Evolutionary conservation across 2,113 vertebrate species (phyloP).

Genomic region (Sardina pilchardus): DNA sequence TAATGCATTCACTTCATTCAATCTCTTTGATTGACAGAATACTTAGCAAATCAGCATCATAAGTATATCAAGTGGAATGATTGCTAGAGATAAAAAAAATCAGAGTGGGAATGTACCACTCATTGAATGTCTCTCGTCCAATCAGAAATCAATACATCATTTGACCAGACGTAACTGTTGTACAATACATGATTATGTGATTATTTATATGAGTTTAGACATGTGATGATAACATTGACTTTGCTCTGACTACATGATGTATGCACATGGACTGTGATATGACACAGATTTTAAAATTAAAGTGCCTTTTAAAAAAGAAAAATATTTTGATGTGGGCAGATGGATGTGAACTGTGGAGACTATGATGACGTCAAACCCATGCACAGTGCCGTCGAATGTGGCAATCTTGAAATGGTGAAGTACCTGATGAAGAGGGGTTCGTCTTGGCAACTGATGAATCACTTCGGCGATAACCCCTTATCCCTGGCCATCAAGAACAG

Average conservation of each 20-base stretch:
- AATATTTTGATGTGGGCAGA: not conserved
- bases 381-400: conserved; percentile 29
- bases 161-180: too few species aligned
- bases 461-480: conserved; percentile 23
- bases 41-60: not conserved
- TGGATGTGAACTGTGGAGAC: conserved; percentile 25
- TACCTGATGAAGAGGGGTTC: conserved; percentile 29
- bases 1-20: not conserved
- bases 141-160: too few species aligned
- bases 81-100: too few species aligned
- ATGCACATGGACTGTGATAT: too few species aligned
- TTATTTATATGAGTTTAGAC: too few species aligned
- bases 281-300: not conserved
- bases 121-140: not conserved
- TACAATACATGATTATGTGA: not conserved
- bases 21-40: not conserved
- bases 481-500: conserved; percentile 34
- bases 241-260: too few species aligned
- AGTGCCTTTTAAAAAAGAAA: not conserved
- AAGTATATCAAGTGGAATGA: not conserved
- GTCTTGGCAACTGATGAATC: not conserved
- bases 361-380: not conserved
- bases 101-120: too few species aligned
- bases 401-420: conserved; percentile 36
- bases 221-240: too few species aligned